Evolutionary conservation across 2,888 invertebrate genomes (phyloP).

Genomic region (Protophormia terraenovae): DNA sequence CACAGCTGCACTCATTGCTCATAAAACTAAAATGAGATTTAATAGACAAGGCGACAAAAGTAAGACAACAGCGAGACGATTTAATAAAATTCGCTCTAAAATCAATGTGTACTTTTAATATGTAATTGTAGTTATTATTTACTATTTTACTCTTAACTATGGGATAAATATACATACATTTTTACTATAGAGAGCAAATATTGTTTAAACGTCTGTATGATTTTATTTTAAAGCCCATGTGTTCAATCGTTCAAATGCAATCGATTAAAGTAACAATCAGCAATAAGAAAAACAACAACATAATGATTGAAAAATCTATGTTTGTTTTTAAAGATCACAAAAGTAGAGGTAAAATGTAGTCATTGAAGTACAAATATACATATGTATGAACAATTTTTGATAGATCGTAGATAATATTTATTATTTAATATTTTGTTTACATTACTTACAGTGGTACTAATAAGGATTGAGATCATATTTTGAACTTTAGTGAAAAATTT

Average conservation of each 20-base stretch:
- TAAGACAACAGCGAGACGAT: slow-evolving; percentile 5
- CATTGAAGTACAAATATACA: no score
- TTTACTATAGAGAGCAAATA: not conserved
- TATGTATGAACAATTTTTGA: not conserved
- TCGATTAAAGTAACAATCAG: slow-evolving; percentile 25
- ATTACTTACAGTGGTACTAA: not conserved
- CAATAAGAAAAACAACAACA: not conserved
- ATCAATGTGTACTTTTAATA: not conserved
- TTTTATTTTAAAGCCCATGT: slow-evolving; percentile 2
- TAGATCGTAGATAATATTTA: not conserved
- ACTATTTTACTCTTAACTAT: not conserved
- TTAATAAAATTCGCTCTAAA: slow-evolving; percentile 4
- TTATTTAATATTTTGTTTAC: not conserved
- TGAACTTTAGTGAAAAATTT: no score
- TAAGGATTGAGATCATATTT: no score
- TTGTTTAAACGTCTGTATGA: not conserved
- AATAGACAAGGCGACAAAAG: slow-evolving; percentile 21
- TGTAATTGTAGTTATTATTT: slow-evolving; percentile 9
- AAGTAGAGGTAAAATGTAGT: slow-evolving; percentile 5
- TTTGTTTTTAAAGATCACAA: slow-evolving; percentile 12
- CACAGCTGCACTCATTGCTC: not conserved
- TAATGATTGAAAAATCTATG: not conserved
- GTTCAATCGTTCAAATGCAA: slow-evolving; percentile 12
- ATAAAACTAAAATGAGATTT: slow-evolving; percentile 5
- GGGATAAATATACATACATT: not conserved